phyloP scores from a whole-genome alignment of 2,888 invertebrate genomes.

The Gastracanthus pulcherrimus region DNA sequence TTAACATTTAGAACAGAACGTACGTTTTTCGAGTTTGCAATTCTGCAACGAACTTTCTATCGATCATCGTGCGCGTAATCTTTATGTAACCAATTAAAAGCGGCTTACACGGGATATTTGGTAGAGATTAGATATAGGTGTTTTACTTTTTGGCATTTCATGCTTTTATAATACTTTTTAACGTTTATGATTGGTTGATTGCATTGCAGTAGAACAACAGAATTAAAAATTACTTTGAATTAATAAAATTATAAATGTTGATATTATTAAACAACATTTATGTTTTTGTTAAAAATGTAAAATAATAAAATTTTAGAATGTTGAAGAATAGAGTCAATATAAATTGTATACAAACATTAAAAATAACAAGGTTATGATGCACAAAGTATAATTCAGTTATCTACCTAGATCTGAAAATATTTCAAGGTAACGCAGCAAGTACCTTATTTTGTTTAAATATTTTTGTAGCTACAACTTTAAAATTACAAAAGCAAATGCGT shows the following conservation, averaged over 20 bases:
- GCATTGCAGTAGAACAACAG: background rate
- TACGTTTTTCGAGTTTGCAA: background rate
- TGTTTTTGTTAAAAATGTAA: background rate
- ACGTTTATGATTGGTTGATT: background rate
- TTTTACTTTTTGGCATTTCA: background rate
- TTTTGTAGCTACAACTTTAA: background rate
- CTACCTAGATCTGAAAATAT: background rate
- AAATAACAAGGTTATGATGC: too few relatives aligned
- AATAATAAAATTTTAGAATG: background rate
- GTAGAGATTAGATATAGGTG: background rate
- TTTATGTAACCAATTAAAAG: constrained; percentile 41
- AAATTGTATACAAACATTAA: too few relatives aligned
- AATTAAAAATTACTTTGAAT: background rate
- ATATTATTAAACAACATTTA: background rate
- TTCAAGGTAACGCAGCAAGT: background rate
- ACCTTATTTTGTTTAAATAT: background rate
- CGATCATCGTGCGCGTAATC: background rate
- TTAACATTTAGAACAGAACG: too few relatives aligned
- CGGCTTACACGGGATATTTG: background rate
- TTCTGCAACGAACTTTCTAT: constrained; percentile 23
- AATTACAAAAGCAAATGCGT: background rate
- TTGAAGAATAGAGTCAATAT: too few relatives aligned
- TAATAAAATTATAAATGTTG: too few relatives aligned
- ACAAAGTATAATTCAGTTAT: too few relatives aligned
- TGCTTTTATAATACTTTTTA: background rate